These are phyloP conservation scores for Atherinomorus stipes DNA, from an alignment of 2,113 vertebrate genomes.

Conservation along the genomic window DNA sequence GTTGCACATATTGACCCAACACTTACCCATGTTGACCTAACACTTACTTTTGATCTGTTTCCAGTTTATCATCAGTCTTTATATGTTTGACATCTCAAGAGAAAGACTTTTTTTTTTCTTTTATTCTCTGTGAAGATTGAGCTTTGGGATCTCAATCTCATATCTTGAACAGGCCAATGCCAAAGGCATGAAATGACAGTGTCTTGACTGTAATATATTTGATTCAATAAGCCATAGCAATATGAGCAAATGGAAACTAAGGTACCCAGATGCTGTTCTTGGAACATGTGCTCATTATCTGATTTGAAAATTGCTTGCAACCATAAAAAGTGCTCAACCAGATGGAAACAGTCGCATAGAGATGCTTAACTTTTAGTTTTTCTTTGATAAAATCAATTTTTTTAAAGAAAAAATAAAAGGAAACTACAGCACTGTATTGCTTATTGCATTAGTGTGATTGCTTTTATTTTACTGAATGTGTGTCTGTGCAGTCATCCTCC, in stretches of 20 bases:
- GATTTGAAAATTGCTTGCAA: conserved; percentile 4
- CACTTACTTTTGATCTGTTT: background rate
- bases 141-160: too few species aligned
- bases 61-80: background rate
- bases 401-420: background rate
- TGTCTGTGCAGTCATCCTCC: conserved; percentile 23
- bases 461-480: conserved; percentile 5
- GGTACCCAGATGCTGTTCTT: conserved; percentile 16
- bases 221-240: conserved; percentile 30
- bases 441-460: background rate
- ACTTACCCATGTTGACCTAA: too few species aligned
- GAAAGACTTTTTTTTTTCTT: background rate
- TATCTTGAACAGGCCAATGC: too few species aligned
- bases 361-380: background rate
- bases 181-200: too few species aligned
- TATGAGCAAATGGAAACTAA: conserved; percentile 8
- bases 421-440: background rate
- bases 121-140: too few species aligned
- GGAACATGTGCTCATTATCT: conserved; percentile 21
- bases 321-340: conserved; percentile 18
- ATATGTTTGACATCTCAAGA: conserved; percentile 26
- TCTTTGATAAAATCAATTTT: background rate
- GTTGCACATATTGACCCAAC: too few species aligned
- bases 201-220: conserved; percentile 35
- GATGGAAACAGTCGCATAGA: background rate